These are phyloP conservation scores for Sitta europaea DNA, from an alignment of 2,113 vertebrate species.

Conservation along the genomic window DNA sequence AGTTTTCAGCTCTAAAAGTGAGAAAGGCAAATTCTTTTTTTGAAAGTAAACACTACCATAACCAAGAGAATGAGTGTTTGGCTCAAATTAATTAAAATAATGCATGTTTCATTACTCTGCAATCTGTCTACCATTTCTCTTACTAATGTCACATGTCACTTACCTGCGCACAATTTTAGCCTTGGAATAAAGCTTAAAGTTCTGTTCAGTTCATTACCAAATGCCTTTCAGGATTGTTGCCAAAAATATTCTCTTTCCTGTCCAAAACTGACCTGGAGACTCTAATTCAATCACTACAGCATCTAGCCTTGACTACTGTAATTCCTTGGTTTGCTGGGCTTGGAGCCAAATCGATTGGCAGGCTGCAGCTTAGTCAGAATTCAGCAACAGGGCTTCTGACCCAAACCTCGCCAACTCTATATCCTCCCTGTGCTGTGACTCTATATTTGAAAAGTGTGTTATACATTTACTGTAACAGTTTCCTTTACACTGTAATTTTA, in stretches of 20 bases:
- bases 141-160: not conserved
- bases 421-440: not conserved
- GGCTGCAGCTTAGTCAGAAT: slow-evolving; percentile 11
- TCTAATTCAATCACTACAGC: not conserved
- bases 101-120: not conserved
- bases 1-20: not conserved
- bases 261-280: slow-evolving; percentile 31
- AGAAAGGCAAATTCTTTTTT: not conserved
- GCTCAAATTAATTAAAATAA: not conserved
- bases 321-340: slow-evolving; percentile 57
- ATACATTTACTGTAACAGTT: slow-evolving; percentile 40
- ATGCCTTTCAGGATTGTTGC: not conserved
- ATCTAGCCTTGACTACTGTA: slow-evolving; percentile 10
- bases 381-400: slow-evolving; percentile 18
- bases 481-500: slow-evolving; percentile 59
- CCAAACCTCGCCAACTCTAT: slow-evolving; percentile 12
- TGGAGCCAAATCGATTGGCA: slow-evolving; percentile 47
- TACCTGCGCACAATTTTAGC: not conserved
- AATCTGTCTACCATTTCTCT: not conserved
- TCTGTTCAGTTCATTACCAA: not conserved
- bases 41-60: not conserved
- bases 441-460: slow-evolving; percentile 42
- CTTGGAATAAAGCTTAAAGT: not conserved
- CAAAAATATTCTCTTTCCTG: not conserved
- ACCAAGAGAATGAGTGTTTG: not conserved